These are phyloP conservation scores for Agrotis puta DNA, from an alignment of 2,888 invertebrate genomes.

Conservation along the genomic window DNA sequence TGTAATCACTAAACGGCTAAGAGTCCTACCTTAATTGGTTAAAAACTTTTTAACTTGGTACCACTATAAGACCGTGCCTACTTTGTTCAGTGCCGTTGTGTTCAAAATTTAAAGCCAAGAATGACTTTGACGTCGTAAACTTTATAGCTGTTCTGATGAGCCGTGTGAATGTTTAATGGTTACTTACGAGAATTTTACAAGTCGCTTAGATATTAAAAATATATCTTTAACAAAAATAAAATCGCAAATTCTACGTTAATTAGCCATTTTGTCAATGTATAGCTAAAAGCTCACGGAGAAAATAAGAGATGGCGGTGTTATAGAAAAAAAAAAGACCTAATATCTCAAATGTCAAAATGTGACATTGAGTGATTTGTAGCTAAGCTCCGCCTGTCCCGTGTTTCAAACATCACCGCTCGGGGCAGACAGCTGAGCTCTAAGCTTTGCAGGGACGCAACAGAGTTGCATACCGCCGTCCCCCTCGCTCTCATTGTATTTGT, in stretches of 20 bases:
- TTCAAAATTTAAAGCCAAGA: conserved; percentile 80
- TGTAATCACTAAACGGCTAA: conserved; percentile 49
- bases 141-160: conserved; percentile 82
- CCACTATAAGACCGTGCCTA: conserved; percentile 69
- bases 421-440: conserved; percentile 90
- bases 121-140: conserved; percentile 82
- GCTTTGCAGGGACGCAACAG: conserved; percentile 85
- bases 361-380: conserved; percentile 92
- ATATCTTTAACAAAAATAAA: conserved; percentile 25
- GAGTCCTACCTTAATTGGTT: conserved; percentile 68
- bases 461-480: conserved; percentile 83
- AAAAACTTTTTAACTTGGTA: conserved; percentile 70
- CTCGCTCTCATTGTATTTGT: conserved; percentile 74
- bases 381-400: conserved; percentile 92
- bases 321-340: conserved; percentile 91
- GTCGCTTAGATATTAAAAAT: conserved; percentile 7
- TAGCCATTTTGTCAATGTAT: conserved; percentile 50
- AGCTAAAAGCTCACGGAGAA: conserved; percentile 73
- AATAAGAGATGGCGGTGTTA: conserved; percentile 88
- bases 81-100: conserved; percentile 73
- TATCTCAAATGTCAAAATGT: conserved; percentile 92
- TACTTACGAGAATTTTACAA: conserved; percentile 62
- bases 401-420: conserved; percentile 91
- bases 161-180: conserved; percentile 82
- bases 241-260: conserved; percentile 47